Conservation (phyloP, 2,113 vertebrate species). For the Paradoxurus hermaphroditus region DNA sequence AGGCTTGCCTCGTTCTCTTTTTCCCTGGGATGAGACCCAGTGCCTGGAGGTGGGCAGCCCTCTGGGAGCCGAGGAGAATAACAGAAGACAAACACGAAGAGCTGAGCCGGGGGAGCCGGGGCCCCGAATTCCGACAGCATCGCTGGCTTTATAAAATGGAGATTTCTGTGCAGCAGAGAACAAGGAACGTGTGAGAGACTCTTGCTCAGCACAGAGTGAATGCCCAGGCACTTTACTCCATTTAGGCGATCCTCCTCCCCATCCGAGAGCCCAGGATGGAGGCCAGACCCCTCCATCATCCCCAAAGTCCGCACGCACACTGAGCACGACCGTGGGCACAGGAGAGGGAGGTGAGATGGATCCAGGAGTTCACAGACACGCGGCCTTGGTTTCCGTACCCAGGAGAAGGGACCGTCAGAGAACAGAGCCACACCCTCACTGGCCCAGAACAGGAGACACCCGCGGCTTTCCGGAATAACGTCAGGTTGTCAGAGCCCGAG, state of each 20-base stretch:
- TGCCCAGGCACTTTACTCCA: accelerated
- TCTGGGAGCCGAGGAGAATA: too few relatives aligned
- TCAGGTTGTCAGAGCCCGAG: not conserved
- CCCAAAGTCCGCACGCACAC: not conserved
- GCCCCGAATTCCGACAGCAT: not conserved
- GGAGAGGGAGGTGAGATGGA: not conserved
- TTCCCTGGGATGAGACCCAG: too few relatives aligned
- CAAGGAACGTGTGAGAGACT: not conserved
- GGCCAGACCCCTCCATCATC: not conserved
- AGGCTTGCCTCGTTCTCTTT: too few relatives aligned
- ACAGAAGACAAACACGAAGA: too few relatives aligned
- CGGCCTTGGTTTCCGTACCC: not conserved
- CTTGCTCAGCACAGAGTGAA: accelerated
- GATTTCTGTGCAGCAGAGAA: not conserved
- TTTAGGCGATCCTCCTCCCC: not conserved
- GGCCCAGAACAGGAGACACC: not conserved
- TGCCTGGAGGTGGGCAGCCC: too few relatives aligned
- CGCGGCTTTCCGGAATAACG: not conserved
- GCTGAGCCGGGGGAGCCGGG: not conserved
- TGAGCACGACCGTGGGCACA: not conserved
- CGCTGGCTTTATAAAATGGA: not conserved
- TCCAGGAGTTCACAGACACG: not conserved
- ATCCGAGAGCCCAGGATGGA: too few relatives aligned
- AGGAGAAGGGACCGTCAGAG: not conserved
- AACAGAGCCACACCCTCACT: not conserved